Conservation (phyloP, 1,140 invertebrate genomes). For the Tetraneura akinire region DNA sequence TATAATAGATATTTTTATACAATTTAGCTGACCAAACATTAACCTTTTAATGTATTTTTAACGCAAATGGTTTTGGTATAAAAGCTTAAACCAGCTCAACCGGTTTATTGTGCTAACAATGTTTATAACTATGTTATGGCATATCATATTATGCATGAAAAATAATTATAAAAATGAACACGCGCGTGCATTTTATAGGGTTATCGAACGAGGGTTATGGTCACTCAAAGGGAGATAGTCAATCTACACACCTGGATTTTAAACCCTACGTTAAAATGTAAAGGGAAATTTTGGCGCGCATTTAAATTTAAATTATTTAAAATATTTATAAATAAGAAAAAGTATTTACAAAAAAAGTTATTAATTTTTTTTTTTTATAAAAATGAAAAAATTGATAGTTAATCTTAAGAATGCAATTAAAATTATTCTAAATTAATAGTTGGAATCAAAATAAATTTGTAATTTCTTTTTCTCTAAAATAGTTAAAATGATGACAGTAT, state of each 20-base stretch:
- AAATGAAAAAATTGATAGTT: too few relatives aligned
- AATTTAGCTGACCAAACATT: neutral
- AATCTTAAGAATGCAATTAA: too few relatives aligned
- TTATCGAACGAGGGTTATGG: slow-evolving; percentile 41
- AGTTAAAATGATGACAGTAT: too few relatives aligned
- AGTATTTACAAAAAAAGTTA: too few relatives aligned
- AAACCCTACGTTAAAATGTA: too few relatives aligned
- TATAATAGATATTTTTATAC: neutral
- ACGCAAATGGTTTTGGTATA: slow-evolving; percentile 5
- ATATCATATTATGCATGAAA: slow-evolving; percentile 43
- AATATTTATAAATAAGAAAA: too few relatives aligned
- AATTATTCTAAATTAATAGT: too few relatives aligned
- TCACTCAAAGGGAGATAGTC: slow-evolving; percentile 26
- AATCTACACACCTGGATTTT: slow-evolving; percentile 23
- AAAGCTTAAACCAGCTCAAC: slow-evolving; percentile 28
- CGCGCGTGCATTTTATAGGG: slow-evolving; percentile 44
- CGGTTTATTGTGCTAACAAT: slow-evolving; percentile 43
- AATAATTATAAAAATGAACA: slow-evolving; percentile 15
- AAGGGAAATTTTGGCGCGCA: slow-evolving; percentile 34
- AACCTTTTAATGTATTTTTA: slow-evolving; percentile 39
- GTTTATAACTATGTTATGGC: slow-evolving; percentile 37
- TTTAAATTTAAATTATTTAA: too few relatives aligned
- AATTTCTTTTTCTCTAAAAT: too few relatives aligned
- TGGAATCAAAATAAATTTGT: too few relatives aligned
- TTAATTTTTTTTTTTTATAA: too few relatives aligned